Base-by-base conservation (phyloP, 2,797 vertebrate genomes). In the Macroramphosus scolopax region DNA sequence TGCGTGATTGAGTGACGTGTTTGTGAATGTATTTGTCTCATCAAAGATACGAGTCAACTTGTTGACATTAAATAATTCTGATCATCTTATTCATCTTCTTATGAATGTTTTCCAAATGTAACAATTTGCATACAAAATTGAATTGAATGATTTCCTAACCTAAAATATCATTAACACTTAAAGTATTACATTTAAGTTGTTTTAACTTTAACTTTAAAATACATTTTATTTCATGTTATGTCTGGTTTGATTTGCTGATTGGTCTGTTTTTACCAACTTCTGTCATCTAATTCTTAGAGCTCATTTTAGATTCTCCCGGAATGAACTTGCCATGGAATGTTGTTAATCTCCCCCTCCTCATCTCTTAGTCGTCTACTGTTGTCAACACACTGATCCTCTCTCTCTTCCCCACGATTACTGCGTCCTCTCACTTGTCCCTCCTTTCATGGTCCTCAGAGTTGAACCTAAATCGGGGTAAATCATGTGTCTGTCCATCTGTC, bases 381-480 rank as follows among this genome's bases (percentile, higher is more conserved):
- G 79, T 89, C 83, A 76, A 77, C 85, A 84, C 83, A 87, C 81
- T 83, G 72, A 78, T 84, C 86, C 81, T 88, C 72, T 87, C 77
- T 88, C 81, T 80, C 82, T 82, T 81, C 84, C 80, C 77, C 75
- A 84, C 83, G 83, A 90, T 90, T 89, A 90, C 90, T 82, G 85
- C 87, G 75, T 81, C 82, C 79, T 69, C 75, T 76, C 77, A 84
- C 86, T 66, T 80, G 68, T 82, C 80, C 78, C 58, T 84, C 86
- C 84, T 83, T 87, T 86, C 86, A 87, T 83, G 87, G 83, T 86
- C 86, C 88, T 89, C 93, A 95, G 94, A 95, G 89, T 89, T 93
- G 93, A 94, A 92, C 89, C 88, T 89, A 90, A 90, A 93, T 84
- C 92, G 92, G 88, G 94, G 94, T 95, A 96, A 96, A 94, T 94